These are phyloP conservation scores for Columba janthina DNA, from an alignment of 2,113 vertebrate species.

Conservation along the genomic window DNA sequence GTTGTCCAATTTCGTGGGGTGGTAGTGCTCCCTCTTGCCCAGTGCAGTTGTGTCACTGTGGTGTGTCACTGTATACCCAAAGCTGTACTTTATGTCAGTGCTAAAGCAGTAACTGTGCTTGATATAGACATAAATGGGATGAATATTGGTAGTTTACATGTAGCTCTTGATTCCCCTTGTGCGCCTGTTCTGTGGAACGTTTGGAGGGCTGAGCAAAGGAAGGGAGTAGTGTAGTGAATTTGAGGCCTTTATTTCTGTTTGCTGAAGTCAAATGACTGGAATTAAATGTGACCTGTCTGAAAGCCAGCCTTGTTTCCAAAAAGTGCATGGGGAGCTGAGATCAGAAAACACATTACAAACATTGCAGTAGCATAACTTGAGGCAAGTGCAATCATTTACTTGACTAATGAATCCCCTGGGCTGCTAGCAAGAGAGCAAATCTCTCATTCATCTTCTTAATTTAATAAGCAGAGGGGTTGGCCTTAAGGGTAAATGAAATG, in stretches of 20 bases:
- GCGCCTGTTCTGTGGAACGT: neutral
- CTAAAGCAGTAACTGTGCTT: neutral
- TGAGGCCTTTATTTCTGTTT: conserved; percentile 16
- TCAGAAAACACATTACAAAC: conserved; percentile 65
- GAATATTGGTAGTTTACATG: neutral
- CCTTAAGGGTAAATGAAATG: conserved; percentile 55
- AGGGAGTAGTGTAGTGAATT: neutral
- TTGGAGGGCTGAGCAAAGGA: neutral
- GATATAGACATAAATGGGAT: neutral
- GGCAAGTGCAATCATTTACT: conserved; percentile 67
- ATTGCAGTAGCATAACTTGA: conserved; percentile 66
- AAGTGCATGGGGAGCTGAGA: conserved; percentile 24
- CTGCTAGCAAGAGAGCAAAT: conserved; percentile 53
- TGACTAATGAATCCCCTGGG: conserved; percentile 70
- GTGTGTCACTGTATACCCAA: neutral
- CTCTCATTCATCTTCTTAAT: conserved; percentile 69
- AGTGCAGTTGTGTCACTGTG: neutral
- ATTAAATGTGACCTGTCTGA: conserved; percentile 61
- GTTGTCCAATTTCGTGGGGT: neutral
- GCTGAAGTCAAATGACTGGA: conserved; percentile 40
- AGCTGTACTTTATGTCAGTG: neutral
- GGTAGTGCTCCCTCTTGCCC: neutral
- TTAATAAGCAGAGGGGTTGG: conserved; percentile 66
- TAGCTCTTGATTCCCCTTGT: neutral
- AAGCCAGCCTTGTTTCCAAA: conserved; percentile 53